phyloP scores from a whole-genome alignment of 2,113 vertebrate species.

The Rhabdomys dilectus region DNA sequence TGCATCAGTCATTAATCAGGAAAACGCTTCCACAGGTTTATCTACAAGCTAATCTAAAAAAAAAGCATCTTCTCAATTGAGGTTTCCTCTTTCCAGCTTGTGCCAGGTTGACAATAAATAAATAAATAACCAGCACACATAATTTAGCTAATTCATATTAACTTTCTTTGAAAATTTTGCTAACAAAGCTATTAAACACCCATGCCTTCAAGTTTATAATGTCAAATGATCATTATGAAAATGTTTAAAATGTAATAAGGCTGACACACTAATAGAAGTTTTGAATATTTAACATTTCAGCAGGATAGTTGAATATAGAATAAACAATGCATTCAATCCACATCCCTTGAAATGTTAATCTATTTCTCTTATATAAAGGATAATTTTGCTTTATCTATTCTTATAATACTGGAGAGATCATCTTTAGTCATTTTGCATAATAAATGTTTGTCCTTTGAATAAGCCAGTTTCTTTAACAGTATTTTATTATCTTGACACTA shows the following conservation, averaged over 20 bases:
- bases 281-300: constrained; percentile 22
- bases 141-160: neutral
- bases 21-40: neutral
- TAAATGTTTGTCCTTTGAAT: constrained; percentile 13
- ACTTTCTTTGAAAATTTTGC: neutral
- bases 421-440: constrained; percentile 10
- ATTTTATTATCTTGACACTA: neutral
- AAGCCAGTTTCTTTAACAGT: neutral
- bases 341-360: neutral
- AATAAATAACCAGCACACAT: neutral
- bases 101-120: neutral
- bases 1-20: neutral
- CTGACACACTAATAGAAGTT: neutral
- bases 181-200: neutral
- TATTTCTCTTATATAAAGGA: neutral
- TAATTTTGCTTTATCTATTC: constrained; percentile 2
- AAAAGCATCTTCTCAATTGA: neutral
- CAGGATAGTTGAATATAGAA: neutral
- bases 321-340: neutral
- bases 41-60: neutral
- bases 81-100: neutral
- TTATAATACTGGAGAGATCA: neutral
- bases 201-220: neutral
- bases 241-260: neutral
- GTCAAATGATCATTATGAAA: neutral